phyloP scores from a whole-genome alignment of 2,888 invertebrate species.

The Hydropsyche betteni region DNA sequence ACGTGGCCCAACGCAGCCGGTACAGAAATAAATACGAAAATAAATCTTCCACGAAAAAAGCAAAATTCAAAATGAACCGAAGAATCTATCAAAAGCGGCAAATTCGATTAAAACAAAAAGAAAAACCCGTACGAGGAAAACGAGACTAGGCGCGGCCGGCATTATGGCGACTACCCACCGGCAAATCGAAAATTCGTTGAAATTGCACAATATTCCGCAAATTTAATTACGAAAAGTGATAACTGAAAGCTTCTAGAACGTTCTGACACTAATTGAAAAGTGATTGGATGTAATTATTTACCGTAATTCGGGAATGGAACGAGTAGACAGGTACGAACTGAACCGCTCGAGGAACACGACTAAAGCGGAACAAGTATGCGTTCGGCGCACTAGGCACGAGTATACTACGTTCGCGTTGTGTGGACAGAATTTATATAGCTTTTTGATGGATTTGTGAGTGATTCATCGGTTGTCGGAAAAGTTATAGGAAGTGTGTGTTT shows the following conservation, averaged over 20 bases:
- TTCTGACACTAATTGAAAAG: background rate
- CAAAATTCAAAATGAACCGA: too few species aligned
- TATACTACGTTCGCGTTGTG: slow-evolving; percentile 8
- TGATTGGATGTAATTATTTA: background rate
- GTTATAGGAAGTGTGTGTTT: too few species aligned
- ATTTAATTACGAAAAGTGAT: background rate
- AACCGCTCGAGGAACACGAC: slow-evolving; percentile 16
- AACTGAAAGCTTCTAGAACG: background rate
- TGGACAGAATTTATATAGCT: background rate
- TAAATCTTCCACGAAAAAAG: too few species aligned
- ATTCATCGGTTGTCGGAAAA: too few species aligned
- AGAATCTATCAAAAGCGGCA: background rate
- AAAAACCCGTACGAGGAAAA: background rate
- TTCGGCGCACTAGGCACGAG: background rate
- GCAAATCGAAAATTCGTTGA: background rate
- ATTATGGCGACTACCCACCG: background rate
- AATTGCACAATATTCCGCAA: background rate
- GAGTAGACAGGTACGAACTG: background rate
- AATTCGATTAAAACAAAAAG: background rate
- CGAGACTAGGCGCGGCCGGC: slow-evolving; percentile 1
- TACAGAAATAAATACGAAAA: slow-evolving; percentile 8
- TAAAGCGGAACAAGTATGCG: background rate
- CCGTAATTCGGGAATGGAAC: background rate
- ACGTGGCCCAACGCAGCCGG: background rate
- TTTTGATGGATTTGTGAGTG: too few species aligned